phyloP scores from a whole-genome alignment of 30 jellyfish, hydroid and myxozoan genomes.

The Aurelia sp. region DNA sequence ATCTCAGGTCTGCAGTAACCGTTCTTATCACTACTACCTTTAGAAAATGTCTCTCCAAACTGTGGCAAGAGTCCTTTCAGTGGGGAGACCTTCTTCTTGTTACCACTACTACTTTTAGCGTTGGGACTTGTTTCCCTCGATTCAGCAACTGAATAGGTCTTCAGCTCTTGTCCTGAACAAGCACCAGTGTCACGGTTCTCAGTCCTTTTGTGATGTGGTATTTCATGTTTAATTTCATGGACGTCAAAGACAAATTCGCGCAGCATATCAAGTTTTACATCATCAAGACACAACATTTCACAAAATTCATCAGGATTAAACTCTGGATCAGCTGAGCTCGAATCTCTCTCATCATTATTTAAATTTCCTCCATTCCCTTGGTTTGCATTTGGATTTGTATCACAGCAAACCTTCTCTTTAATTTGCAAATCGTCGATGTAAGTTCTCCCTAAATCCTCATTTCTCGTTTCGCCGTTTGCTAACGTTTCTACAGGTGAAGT shows the following conservation, averaged over 20 bases:
- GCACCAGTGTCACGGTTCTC: neutral
- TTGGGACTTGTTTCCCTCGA: neutral
- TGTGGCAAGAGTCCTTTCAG: neutral
- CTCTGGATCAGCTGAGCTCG: neutral
- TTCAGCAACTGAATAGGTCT: slow-evolving; percentile 13
- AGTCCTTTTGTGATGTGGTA: no score
- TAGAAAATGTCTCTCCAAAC: slow-evolving; percentile 14
- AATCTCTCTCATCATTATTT: neutral
- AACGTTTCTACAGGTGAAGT: neutral
- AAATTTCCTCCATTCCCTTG: neutral
- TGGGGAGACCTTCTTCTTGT: neutral
- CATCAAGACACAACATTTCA: neutral
- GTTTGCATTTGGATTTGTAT: neutral
- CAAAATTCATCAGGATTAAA: neutral
- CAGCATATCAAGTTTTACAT: neutral
- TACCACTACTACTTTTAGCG: neutral
- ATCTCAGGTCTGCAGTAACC: neutral
- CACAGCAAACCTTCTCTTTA: neutral
- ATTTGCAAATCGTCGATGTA: neutral
- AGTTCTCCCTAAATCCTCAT: neutral
- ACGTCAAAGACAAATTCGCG: neutral
- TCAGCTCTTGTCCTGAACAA: slow-evolving; percentile 15
- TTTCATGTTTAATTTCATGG: neutral
- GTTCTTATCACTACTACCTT: neutral
- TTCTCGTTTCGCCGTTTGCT: neutral